Base-by-base conservation (phyloP, 1,140 invertebrate species). In the Drosophila eugracilis region DNA sequence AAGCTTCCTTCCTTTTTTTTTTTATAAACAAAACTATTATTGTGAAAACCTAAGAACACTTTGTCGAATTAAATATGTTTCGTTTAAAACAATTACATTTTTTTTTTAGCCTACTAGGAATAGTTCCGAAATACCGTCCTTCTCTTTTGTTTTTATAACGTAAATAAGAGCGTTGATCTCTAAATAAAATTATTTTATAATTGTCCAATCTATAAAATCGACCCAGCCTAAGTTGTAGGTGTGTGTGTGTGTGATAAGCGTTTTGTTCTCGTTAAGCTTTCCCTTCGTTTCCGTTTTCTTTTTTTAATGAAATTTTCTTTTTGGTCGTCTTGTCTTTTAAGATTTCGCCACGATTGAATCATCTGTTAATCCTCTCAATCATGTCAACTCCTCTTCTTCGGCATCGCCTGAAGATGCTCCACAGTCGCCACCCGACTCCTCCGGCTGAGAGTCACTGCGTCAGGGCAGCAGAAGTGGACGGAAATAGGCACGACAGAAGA, bases 401-500 rank as follows among this genome's bases (percentile, higher is more conserved):
- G 9, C 30, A 15, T 22, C 55, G n/a, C 45, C 19, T 22, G 41
- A 12, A 9, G 17, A 6, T 42, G 21, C 14, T 12, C 15, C 14
- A 45, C 21, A 26, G n/a, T 14, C 19, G 42, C 36, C 3, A 1
- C 17, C 10, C 7, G 55, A 71, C 52, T 52, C 22, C 24, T 44
- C 41, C 42, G 2, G 44, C 44, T 47, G 44, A 19, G 14, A 3
- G 21, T 24, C 54, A n/a, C 12, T 15, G 28, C 81, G 91, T 92
- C 91, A 92, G 76, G 92, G 92, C 50, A 95, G 91, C 53, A 92
- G 66, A 14, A 96, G 90, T 37, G 95, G 94, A 62, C 94, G 95
- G 92, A 98, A 98, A 89, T 97, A 97, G 78, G 96, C 95, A 48
- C 97, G 93, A 92, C 97, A 98, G 92, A 95, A 97, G 41, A 97